Evolutionary conservation across 2,888 invertebrate genomes (phyloP).

Genomic region (Amphiduros pacificus): DNA sequence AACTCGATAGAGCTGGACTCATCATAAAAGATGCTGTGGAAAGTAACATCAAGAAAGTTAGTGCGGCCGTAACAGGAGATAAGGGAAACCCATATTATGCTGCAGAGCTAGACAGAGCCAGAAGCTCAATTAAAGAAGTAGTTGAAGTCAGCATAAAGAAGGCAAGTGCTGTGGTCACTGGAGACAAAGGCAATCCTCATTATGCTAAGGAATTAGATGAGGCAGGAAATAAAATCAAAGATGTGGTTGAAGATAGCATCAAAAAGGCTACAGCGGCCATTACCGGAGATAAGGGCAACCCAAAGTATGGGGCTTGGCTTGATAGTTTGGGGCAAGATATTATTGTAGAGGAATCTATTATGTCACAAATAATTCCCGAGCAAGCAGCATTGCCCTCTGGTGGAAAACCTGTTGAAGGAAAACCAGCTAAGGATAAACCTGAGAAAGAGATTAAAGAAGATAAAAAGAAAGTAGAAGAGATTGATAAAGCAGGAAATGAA

Average conservation of each 20-base stretch:
- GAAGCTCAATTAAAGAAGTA: not conserved
- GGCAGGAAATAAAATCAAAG: not conserved
- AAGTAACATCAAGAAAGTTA: not conserved
- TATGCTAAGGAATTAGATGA: conserved; percentile 12
- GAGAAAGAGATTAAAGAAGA: not conserved
- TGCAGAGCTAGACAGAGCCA: conserved; percentile 12
- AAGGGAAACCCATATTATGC: conserved; percentile 19
- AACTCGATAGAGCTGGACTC: conserved; percentile 28
- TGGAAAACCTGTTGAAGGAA: not conserved
- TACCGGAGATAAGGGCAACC: conserved; percentile 39
- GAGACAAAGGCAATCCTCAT: conserved; percentile 15
- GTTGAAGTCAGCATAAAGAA: not conserved
- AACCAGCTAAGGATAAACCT: not conserved
- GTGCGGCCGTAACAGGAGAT: conserved; percentile 8
- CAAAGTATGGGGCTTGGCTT: conserved; percentile 39
- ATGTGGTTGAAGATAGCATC: not conserved
- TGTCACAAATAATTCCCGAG: no score
- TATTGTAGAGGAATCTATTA: no score
- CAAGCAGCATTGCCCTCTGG: no score
- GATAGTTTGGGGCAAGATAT: no score
- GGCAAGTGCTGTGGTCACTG: not conserved
- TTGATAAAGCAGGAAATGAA: not conserved
- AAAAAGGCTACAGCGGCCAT: not conserved
- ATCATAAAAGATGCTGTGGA: not conserved
- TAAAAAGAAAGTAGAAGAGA: not conserved